Evolutionary conservation across 2,113 vertebrate species (phyloP).

Genomic region (human (Homo sapiens)): GRCh38 chr3:80618501-80619000

Average conservation of each 20-base stretch:
- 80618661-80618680: neutral
- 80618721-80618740: neutral
- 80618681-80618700: neutral
- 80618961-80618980: neutral
- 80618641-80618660: conserved; percentile 10
- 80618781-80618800: neutral
- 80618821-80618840: neutral
- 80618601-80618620: conserved; percentile 40
- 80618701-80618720: neutral
- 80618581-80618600: conserved; percentile 51
- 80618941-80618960: neutral
- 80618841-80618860: no score
- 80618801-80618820: neutral
- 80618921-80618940: neutral
- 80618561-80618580: neutral
- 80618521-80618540: conserved; percentile 3
- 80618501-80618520: conserved; percentile 8
- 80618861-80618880: neutral
- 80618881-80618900: neutral
- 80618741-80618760: neutral
- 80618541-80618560: conserved; percentile 57
- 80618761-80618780: neutral
- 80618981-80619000: neutral
- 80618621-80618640: conserved; percentile 30
- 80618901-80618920: neutral